phyloP scores from a whole-genome alignment of 2,113 vertebrate genomes.

The Pluvianellus socialis region DNA sequence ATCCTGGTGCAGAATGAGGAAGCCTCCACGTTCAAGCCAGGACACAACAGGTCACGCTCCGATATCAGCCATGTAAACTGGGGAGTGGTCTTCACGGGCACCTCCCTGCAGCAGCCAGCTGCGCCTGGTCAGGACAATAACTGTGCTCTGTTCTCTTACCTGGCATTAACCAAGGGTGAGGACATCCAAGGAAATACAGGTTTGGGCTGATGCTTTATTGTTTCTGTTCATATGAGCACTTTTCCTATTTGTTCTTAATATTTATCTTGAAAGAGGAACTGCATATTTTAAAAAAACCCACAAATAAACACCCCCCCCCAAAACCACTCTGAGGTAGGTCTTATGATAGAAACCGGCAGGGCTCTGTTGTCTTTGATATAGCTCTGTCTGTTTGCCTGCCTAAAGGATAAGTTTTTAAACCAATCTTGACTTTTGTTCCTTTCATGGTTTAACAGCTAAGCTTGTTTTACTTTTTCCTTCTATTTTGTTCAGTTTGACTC shows the following conservation, averaged over 20 bases:
- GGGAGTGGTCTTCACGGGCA: slow-evolving; percentile 64
- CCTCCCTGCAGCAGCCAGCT: slow-evolving; percentile 53
- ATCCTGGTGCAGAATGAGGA: slow-evolving; percentile 84
- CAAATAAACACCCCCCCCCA: neutral
- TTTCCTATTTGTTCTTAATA: neutral
- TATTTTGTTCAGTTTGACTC: neutral
- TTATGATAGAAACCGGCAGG: neutral
- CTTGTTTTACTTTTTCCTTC: neutral
- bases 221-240: neutral
- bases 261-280: neutral
- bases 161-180: slow-evolving; percentile 77
- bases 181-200: slow-evolving; percentile 86
- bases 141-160: slow-evolving; percentile 72
- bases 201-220: slow-evolving; percentile 63
- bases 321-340: neutral
- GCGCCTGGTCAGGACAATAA: slow-evolving; percentile 39
- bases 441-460: neutral
- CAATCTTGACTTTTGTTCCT: neutral
- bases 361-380: neutral
- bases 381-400: neutral
- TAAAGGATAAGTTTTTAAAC: neutral
- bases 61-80: slow-evolving; percentile 80
- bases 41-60: slow-evolving; percentile 89
- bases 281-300: neutral
- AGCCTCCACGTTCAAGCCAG: slow-evolving; percentile 82